phyloP scores from a whole-genome alignment of 1,140 invertebrate species.

The Ericerus pela region DNA sequence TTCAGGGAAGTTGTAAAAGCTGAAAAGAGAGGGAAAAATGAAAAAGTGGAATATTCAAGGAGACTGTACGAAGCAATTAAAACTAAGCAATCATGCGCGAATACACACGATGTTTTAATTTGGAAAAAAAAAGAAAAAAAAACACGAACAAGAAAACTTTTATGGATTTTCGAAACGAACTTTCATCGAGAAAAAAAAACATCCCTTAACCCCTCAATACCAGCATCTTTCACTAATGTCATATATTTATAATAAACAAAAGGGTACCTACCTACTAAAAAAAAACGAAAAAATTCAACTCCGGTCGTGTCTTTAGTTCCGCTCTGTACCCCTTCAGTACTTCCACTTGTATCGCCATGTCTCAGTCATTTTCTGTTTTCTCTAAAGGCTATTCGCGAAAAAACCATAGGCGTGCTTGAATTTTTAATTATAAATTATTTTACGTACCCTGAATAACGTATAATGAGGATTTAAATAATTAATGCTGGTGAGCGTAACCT shows the following conservation, averaged over 20 bases:
- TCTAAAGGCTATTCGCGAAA: not conserved
- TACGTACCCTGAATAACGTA: not conserved
- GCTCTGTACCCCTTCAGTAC: not conserved
- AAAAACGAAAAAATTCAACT: too few relatives aligned
- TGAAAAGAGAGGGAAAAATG: too few relatives aligned
- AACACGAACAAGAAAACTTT: not conserved
- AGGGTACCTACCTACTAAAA: too few relatives aligned
- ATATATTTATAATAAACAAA: not conserved
- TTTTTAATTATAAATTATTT: conserved; percentile 11
- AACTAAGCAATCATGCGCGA: conserved; percentile 7
- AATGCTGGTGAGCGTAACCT: not conserved
- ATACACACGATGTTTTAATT: conserved; percentile 2
- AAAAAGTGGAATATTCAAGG: too few relatives aligned
- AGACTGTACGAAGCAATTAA: conserved; percentile 6
- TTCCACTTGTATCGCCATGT: not conserved
- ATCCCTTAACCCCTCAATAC: not conserved
- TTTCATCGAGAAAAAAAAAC: too few relatives aligned
- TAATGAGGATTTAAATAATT: conserved; percentile 12
- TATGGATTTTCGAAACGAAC: too few relatives aligned
- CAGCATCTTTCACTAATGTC: not conserved
- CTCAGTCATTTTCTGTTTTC: not conserved
- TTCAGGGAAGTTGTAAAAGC: too few relatives aligned
- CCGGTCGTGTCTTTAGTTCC: not conserved
- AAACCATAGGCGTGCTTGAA: not conserved
- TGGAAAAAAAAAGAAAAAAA: too few relatives aligned